Conservation (phyloP, 2,113 vertebrate genomes). For the Apodemus sylvaticus region DNA sequence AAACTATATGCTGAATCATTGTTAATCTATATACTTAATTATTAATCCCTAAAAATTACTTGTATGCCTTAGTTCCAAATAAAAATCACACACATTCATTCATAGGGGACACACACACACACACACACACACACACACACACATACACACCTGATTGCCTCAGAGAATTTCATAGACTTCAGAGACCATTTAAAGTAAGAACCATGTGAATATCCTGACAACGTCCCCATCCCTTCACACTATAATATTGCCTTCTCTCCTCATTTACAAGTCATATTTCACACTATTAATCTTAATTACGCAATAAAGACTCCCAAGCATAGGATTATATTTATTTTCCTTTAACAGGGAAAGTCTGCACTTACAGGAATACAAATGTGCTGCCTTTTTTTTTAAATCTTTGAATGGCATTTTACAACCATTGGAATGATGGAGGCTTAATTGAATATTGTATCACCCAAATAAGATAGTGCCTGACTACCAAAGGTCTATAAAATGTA, state of each 20-base stretch:
- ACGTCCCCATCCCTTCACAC: background rate
- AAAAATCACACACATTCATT: background rate
- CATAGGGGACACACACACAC: background rate
- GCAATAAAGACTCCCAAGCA: background rate
- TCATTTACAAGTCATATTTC: background rate
- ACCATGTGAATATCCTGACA: background rate
- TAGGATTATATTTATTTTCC: background rate
- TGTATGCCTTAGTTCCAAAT: background rate
- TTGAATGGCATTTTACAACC: background rate
- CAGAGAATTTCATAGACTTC: background rate
- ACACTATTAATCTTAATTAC: background rate
- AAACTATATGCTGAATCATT: conserved; percentile 8
- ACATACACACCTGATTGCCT: background rate
- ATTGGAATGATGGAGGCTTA: background rate
- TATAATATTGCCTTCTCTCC: background rate
- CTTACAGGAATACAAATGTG: background rate
- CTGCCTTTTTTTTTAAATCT: background rate
- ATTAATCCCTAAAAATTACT: background rate
- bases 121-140: background rate
- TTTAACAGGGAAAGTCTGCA: background rate
- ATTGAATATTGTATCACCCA: background rate
- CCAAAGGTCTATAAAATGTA: background rate
- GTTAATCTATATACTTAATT: conserved; percentile 14
- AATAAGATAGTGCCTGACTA: background rate
- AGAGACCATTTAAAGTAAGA: conserved; percentile 1